phyloP scores from a whole-genome alignment of 2,888 invertebrate genomes.

The Dilophus febrilis region DNA sequence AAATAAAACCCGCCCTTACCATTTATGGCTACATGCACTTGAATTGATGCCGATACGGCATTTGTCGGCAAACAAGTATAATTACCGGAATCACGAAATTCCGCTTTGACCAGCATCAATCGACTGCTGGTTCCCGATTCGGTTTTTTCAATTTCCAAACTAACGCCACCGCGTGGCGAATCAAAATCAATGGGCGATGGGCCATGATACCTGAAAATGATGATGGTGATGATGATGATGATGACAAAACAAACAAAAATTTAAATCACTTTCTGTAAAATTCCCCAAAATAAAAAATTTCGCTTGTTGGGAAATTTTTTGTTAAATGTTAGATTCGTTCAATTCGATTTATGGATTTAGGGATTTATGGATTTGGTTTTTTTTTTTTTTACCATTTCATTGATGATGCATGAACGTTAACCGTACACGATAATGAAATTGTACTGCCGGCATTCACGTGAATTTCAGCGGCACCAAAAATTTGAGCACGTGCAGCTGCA shows the following conservation, averaged over 20 bases:
- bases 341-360: too few relatives aligned
- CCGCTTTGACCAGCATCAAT: constrained; percentile 70
- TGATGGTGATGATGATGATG: too few relatives aligned
- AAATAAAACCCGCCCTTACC: constrained; percentile 36
- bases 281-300: too few relatives aligned
- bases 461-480: constrained; percentile 70
- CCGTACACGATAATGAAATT: constrained; percentile 73
- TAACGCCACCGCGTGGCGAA: constrained; percentile 72
- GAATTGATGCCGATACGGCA: constrained; percentile 64
- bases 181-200: constrained; percentile 65
- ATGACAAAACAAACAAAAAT: too few relatives aligned
- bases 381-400: constrained; percentile 42
- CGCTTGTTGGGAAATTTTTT: too few relatives aligned
- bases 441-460: constrained; percentile 83
- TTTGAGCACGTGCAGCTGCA: constrained; percentile 71
- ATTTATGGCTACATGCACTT: constrained; percentile 71
- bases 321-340: too few relatives aligned
- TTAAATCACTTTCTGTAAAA: too few relatives aligned
- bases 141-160: constrained; percentile 77
- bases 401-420: constrained; percentile 70
- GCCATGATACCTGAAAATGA: constrained; percentile 58
- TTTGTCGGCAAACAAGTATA: constrained; percentile 79
- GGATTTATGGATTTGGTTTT: too few relatives aligned
- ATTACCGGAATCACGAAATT: constrained; percentile 71
- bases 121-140: constrained; percentile 70